Evolutionary conservation across 1,140 invertebrate genomes (phyloP), one percentile per base, ranked within the genome.

Genomic region (Lamellibrachia luymesi): DNA sequence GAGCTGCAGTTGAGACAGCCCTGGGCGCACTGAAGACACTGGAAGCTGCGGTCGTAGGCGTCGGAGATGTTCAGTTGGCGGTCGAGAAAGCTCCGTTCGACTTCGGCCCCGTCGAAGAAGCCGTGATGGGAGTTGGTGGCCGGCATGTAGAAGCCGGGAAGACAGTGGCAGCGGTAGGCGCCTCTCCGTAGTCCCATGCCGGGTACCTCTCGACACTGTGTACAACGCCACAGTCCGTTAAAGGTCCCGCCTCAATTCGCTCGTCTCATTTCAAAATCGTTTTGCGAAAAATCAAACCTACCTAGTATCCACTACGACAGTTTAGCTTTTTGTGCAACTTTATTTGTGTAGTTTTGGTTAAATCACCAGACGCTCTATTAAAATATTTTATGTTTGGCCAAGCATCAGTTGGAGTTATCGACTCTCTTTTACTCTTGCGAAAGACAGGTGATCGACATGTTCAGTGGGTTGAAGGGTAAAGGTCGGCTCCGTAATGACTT

Each of bases 21-120:
- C 8, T 96, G 95, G 4, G 96, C 96, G 95, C 97, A 97, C 38
- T 97, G 97, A 93, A 97, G 94, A 95, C 97, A 97, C 92, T 97
- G 97, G 95, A 95, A 97, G 90, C 90, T 49, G 93, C 56, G 64
- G 90, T 90, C 52, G 52, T 94, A 91, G 51, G 93, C 80, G 92
- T 51, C 93, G 93, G 94, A 94, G 49, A 94, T 91, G 92, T 95
- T 95, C 10, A 92, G 91, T 38, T 94, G 90, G 17, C 92, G 94
- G n/a, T 94, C 93, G 25, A 95, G 93, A 92, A 94, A 95, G 17
- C 93, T 94, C 49, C 93, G 93, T 94, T 96, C 96, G 52, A 96
- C 93, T 10, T 94, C 50, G 91, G 94, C 93, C 49, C 96, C 96
- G 27, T 95, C 93, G 92, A 95, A 96, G 93, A 93, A 95, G 90